Evolutionary conservation across 1,140 invertebrate species (phyloP).

Genomic region (Ceratina japonica): DNA sequence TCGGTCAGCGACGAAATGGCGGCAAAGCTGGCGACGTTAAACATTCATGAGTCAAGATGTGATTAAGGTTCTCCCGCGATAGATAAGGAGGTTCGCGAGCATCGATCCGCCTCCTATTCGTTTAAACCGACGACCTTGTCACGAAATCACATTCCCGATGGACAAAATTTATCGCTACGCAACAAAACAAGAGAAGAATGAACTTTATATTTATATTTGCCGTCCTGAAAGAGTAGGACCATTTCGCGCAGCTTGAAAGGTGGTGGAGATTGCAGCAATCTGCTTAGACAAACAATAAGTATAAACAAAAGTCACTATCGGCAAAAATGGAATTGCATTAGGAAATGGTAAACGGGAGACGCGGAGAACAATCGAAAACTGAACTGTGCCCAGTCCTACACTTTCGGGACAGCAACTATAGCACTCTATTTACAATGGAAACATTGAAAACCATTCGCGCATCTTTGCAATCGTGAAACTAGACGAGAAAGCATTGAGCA

Average conservation of each 20-base stretch:
- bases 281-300: no score
- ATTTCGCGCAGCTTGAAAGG: no score
- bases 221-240: no score
- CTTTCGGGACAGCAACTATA: no score
- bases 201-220: no score
- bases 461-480: not conserved
- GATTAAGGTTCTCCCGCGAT: not conserved
- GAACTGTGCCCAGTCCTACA: no score
- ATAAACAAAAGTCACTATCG: no score
- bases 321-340: no score
- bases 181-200: not conserved
- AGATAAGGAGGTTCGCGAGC: not conserved
- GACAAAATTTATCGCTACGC: not conserved
- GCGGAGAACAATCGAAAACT: no score
- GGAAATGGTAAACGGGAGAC: no score
- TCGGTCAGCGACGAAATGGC: not conserved
- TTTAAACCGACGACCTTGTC: not conserved
- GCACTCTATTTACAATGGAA: not conserved
- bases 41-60: constrained; percentile 5
- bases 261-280: no score
- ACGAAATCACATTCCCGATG: constrained; percentile 2
- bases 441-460: not conserved
- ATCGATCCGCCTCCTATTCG: constrained; percentile 4
- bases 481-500: no score
- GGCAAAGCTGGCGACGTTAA: not conserved